Evolutionary conservation across 2,113 vertebrate genomes (phyloP), one percentile per base, ranked within the genome.

Genomic region (Ciconia stormi): DNA sequence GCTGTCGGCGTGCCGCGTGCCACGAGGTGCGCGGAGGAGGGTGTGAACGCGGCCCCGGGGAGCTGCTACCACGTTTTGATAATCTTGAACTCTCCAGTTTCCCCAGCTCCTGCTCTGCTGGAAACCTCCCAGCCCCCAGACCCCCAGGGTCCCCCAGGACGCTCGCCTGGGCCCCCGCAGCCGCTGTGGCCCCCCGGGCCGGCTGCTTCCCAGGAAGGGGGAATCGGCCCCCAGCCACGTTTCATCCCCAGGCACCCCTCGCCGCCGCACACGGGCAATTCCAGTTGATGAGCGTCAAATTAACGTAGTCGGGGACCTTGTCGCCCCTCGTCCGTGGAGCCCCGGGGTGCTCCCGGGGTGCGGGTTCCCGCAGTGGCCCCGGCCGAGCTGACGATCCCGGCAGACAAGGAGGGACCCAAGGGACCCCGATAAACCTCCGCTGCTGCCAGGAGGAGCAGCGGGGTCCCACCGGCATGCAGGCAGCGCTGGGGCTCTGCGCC

Each of bases 281-380:
- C 58, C 38, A 47, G 16, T 13, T 67, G 12, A 80, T 30, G 15
- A 77, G 27, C 49, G 21, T 6, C 32, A 16, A 40, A 70, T 82
- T 44, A 63, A 62, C 0, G 0, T 8, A 3, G 11, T 0, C 26
- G 23, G 11, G 38, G 32, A 16, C 23, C 49, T 63, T 52, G 49
- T 50, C 3, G 2, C 7, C 1, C 58, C 65, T 72, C 4, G 0
- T 44, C 65, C 2, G 0, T 29, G 58, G 32, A 27, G 26, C 44
- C 44, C 27, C 1, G 1, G 52, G 44, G 27, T 29, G 44, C 16
- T 44, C 18, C 72, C 27, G 49, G 30, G 6, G 9, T 32, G 16
- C 1, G 1, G 42, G 61, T 29, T 38, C n/a, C 61, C 2, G 0
- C n/a, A 8, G 34, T 8, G 25, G 19, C 18, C 29, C 29, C 3